A percentile compares a stretch with the other conserved stretches of the same genome.
Evolutionary conservation across 2,113 vertebrate genomes (phyloP).

Genomic region (Nesogale talazaci): DNA sequence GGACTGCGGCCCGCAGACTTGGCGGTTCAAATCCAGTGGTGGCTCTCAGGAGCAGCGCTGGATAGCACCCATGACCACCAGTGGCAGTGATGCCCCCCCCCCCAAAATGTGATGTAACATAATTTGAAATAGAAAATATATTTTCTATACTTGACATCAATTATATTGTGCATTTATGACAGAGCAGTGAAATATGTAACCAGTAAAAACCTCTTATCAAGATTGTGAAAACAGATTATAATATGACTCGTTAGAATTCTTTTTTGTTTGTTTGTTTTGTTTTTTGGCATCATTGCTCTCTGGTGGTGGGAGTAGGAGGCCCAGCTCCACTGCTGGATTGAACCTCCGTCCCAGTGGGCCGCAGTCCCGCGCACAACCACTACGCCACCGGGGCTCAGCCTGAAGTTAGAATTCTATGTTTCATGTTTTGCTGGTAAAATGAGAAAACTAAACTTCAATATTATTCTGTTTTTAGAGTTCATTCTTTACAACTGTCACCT

Average conservation of each 20-base stretch:
- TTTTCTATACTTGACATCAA: not conserved
- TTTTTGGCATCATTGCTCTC: no score
- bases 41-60: no score
- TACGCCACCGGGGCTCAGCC: no score
- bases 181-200: not conserved
- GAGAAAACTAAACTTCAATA: not conserved
- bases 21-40: no score
- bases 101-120: not conserved
- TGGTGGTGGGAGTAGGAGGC: no score
- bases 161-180: not conserved
- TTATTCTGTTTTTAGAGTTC: conserved; percentile 30
- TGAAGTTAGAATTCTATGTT: not conserved
- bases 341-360: no score
- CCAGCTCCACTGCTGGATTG: no score
- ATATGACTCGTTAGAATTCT: not conserved
- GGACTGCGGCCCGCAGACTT: no score
- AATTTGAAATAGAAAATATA: not conserved
- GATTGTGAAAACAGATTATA: not conserved
- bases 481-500: not conserved
- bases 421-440: conserved; percentile 17
- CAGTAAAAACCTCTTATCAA: not conserved
- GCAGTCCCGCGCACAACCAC: no score
- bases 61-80: no score
- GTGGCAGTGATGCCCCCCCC: no score
- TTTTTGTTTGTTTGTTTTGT: no score